These are phyloP conservation scores for Phaethon lepturus DNA, from an alignment of 2,113 vertebrate species.

Conservation along the genomic window DNA sequence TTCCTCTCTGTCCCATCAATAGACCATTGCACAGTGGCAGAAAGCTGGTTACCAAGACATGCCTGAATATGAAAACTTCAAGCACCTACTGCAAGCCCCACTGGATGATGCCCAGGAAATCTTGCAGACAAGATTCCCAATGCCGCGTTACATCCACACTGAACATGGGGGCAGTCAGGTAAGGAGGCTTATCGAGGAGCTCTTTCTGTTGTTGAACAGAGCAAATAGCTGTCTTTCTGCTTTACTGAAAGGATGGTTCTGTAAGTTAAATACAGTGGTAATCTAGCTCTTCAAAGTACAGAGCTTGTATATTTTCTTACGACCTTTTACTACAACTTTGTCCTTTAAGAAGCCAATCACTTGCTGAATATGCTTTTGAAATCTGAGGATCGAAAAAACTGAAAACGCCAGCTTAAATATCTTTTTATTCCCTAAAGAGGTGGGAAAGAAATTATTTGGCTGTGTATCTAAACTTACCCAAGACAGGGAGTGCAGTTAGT, in stretches of 20 bases:
- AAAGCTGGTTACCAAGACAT: constrained; percentile 97
- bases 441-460: neutral
- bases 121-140: constrained; percentile 92
- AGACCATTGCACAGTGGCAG: constrained; percentile 97
- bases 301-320: neutral
- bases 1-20: neutral
- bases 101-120: constrained; percentile 96
- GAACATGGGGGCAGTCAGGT: constrained; percentile 92
- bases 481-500: neutral
- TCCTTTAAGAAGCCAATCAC: neutral
- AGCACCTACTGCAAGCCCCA: constrained; percentile 93
- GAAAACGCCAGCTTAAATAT: neutral
- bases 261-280: neutral
- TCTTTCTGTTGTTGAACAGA: neutral
- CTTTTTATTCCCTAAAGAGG: neutral
- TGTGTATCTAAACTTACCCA: neutral
- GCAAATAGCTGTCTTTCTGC: neutral
- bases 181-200: neutral
- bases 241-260: neutral
- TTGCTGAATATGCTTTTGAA: neutral
- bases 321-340: neutral
- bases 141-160: constrained; percentile 94
- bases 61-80: constrained; percentile 97
- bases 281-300: neutral
- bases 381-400: neutral